phyloP scores from a whole-genome alignment of 2,888 invertebrate genomes.

The Epinotia bilunana region DNA sequence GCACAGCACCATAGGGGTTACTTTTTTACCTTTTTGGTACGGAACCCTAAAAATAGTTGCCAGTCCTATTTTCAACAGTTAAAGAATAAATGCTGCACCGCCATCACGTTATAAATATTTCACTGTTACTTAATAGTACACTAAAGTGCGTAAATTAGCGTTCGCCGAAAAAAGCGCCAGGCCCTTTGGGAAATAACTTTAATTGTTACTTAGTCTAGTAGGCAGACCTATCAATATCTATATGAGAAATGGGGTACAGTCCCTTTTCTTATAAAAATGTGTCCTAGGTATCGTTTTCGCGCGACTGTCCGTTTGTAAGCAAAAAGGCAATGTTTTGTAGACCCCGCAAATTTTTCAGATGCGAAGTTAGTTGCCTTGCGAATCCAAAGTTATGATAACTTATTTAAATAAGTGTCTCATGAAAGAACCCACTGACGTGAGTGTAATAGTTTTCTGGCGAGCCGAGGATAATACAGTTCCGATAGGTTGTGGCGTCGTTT shows the following conservation, averaged over 20 bases:
- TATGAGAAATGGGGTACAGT: background rate
- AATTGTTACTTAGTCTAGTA: background rate
- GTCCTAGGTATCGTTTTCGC: background rate
- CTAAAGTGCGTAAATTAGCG: too few species aligned
- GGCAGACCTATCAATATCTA: background rate
- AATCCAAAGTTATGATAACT: background rate
- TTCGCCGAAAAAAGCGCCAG: too few species aligned
- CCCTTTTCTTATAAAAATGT: background rate
- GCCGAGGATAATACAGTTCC: background rate
- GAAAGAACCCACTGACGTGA: background rate
- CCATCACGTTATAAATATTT: too few species aligned
- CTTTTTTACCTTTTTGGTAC: too few species aligned
- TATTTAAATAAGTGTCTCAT: background rate
- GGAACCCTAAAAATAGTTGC: too few species aligned
- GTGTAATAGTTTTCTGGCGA: slow-evolving; percentile 6
- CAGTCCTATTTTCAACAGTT: too few species aligned
- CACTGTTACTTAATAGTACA: too few species aligned
- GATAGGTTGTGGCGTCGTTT: slow-evolving; percentile 45
- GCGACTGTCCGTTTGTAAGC: background rate
- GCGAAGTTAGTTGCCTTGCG: background rate
- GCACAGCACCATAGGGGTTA: too few species aligned
- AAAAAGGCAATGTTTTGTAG: too few species aligned
- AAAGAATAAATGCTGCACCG: too few species aligned
- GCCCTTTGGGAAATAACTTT: too few species aligned
- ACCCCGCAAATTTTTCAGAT: background rate